Evolutionary conservation across 2,113 vertebrate genomes (phyloP).

Genomic region (Mormoops blainvillei): DNA sequence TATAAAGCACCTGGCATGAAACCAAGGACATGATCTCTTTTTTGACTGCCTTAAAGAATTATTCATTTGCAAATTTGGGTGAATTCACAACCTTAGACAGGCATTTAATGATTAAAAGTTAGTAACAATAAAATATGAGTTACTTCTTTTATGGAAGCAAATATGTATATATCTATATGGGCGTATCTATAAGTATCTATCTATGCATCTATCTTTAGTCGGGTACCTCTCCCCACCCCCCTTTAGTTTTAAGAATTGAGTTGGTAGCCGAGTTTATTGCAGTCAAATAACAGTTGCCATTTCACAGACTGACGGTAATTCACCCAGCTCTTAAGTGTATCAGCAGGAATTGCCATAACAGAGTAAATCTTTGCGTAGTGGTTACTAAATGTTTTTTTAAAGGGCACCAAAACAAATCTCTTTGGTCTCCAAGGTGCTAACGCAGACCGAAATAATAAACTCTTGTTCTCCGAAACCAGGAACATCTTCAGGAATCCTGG

Average conservation of each 20-base stretch:
- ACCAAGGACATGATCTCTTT: neutral
- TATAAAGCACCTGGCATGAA: neutral
- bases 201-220: neutral
- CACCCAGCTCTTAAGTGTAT: neutral
- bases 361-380: neutral
- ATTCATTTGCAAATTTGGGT: neutral
- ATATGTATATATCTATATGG: neutral
- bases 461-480: slow-evolving; percentile 21
- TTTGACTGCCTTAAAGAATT: neutral
- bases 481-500: neutral
- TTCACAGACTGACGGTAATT: neutral
- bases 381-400: neutral
- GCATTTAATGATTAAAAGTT: neutral
- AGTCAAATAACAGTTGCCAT: neutral
- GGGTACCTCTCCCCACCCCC: neutral
- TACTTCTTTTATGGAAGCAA: neutral
- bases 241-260: neutral
- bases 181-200: neutral
- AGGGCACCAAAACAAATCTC: neutral
- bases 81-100: neutral
- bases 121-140: neutral
- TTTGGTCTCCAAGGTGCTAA: slow-evolving; percentile 30
- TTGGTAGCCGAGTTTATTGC: neutral
- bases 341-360: neutral
- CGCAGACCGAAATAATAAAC: slow-evolving; percentile 32